Percentiles rank a stretch among this genome's conserved stretches.
Evolutionary conservation across 2,113 vertebrate genomes (phyloP).

Genomic region (Cyprinodon tularosa): DNA sequence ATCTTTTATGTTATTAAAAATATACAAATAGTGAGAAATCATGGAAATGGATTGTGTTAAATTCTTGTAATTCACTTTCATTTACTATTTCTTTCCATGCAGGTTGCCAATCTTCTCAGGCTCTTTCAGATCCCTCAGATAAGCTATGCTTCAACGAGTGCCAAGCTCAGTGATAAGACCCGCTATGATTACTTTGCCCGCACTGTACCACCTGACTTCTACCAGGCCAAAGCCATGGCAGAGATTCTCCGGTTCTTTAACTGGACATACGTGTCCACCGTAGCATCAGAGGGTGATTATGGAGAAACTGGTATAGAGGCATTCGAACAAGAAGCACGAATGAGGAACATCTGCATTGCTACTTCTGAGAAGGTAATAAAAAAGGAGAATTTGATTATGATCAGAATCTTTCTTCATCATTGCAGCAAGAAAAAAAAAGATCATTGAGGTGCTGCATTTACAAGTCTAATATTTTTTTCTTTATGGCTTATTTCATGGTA

Average conservation of each 20-base stretch:
- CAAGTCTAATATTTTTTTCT: slow-evolving; percentile 44
- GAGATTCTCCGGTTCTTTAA: slow-evolving; percentile 96
- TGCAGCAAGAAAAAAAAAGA: slow-evolving; percentile 16
- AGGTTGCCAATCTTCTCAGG: slow-evolving; percentile 97
- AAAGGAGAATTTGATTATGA: not conserved
- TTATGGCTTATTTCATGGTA: slow-evolving; percentile 49
- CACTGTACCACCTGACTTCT: slow-evolving; percentile 97
- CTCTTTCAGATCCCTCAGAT: slow-evolving; percentile 99
- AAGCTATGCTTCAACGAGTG: slow-evolving; percentile 97
- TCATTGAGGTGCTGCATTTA: slow-evolving; percentile 24
- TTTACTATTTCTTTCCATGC: slow-evolving; percentile 21
- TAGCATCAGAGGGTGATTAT: slow-evolving; percentile 96
- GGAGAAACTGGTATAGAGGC: slow-evolving; percentile 98
- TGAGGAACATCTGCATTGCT: slow-evolving; percentile 97
- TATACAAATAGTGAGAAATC: too few relatives aligned
- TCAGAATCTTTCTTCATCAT: slow-evolving; percentile 27
- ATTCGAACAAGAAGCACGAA: slow-evolving; percentile 94
- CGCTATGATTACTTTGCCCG: slow-evolving; percentile 97
- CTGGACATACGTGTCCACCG: slow-evolving; percentile 98
- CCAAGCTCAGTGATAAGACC: slow-evolving; percentile 97
- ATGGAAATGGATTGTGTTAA: too few relatives aligned
- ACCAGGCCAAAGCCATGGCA: slow-evolving; percentile 98
- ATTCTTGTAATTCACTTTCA: slow-evolving; percentile 7
- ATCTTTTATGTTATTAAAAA: too few relatives aligned
- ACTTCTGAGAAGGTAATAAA: slow-evolving; percentile 88